These are phyloP conservation scores for Drosophila miranda DNA, from an alignment of 1,140 invertebrate genomes.

Conservation along the genomic window DNA sequence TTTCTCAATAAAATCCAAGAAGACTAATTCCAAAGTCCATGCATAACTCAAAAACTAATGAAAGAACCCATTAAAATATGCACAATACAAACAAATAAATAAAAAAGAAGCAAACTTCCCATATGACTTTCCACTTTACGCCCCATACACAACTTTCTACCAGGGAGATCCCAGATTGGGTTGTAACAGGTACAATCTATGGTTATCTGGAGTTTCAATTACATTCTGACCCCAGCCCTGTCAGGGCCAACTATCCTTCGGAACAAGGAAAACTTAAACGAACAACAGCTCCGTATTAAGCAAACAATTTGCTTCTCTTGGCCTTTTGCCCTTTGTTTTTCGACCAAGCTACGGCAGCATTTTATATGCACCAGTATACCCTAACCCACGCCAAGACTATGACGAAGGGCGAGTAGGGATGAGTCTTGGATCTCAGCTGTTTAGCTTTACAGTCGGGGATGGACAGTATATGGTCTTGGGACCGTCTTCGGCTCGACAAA, in stretches of 20 bases:
- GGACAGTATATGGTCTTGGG: too few relatives aligned
- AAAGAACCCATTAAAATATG: background rate
- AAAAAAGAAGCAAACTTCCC: conserved; percentile 3
- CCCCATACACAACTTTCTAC: conserved; percentile 6
- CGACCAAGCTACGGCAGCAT: background rate
- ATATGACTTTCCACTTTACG: conserved; percentile 6
- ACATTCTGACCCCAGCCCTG: conserved; percentile 9
- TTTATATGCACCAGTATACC: background rate
- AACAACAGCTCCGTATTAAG: conserved; percentile 30
- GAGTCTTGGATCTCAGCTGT: too few relatives aligned
- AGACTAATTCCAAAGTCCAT: too few relatives aligned
- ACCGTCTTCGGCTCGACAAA: too few relatives aligned
- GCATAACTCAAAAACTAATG: too few relatives aligned
- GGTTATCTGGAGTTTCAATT: conserved; percentile 18
- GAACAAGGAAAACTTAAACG: conserved; percentile 34
- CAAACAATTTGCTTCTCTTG: conserved; percentile 36
- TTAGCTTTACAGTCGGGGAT: too few relatives aligned
- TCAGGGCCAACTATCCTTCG: conserved; percentile 19
- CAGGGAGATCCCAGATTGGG: too few relatives aligned
- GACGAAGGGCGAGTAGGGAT: too few relatives aligned
- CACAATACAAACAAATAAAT: background rate
- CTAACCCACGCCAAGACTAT: background rate
- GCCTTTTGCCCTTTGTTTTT: conserved; percentile 15
- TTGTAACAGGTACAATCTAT: conserved; percentile 19
- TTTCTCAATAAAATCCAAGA: too few relatives aligned